These are phyloP conservation scores for Omphaloscelis lunosa DNA, from an alignment of 2,888 invertebrate species.

Conservation along the genomic window DNA sequence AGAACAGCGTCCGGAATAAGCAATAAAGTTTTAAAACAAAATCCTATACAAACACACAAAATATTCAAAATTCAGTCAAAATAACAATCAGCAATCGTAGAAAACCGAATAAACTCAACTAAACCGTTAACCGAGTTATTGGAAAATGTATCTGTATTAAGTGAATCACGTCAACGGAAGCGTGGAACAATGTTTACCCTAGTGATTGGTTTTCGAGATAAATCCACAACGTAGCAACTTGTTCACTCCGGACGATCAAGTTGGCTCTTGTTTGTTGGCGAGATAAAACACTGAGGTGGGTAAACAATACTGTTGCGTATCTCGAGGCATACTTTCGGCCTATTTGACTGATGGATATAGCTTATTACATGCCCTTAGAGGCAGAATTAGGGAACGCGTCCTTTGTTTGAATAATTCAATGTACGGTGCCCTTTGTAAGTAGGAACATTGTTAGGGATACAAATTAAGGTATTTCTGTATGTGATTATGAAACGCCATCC, in stretches of 20 bases:
- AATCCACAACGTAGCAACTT: conserved; percentile 67
- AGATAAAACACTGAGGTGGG: conserved; percentile 64
- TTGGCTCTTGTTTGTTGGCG: conserved; percentile 69
- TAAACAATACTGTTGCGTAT: conserved; percentile 62
- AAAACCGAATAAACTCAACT: conserved; percentile 45
- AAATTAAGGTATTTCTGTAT: conserved; percentile 1
- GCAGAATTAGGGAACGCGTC: conserved; percentile 27
- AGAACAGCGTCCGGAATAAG: neutral
- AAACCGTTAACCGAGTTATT: conserved; percentile 51
- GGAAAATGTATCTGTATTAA: conserved; percentile 63
- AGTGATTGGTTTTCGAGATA: conserved; percentile 76
- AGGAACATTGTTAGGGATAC: conserved; percentile 16
- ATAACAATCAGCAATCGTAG: conserved; percentile 20
- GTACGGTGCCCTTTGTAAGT: conserved; percentile 24
- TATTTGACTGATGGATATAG: conserved; percentile 59
- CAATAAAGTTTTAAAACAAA: neutral
- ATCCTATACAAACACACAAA: conserved; percentile 12
- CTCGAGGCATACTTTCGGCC: conserved; percentile 43
- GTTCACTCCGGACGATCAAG: conserved; percentile 68
- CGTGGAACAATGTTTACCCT: conserved; percentile 72
- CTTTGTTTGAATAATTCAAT: conserved; percentile 56
- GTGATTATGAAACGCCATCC: neutral
- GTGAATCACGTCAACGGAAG: conserved; percentile 65
- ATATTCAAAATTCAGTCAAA: conserved; percentile 29
- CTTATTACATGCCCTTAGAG: conserved; percentile 37